These are phyloP conservation scores for Panthera uncia DNA, from an alignment of 2,113 vertebrate species.

Conservation along the genomic window DNA sequence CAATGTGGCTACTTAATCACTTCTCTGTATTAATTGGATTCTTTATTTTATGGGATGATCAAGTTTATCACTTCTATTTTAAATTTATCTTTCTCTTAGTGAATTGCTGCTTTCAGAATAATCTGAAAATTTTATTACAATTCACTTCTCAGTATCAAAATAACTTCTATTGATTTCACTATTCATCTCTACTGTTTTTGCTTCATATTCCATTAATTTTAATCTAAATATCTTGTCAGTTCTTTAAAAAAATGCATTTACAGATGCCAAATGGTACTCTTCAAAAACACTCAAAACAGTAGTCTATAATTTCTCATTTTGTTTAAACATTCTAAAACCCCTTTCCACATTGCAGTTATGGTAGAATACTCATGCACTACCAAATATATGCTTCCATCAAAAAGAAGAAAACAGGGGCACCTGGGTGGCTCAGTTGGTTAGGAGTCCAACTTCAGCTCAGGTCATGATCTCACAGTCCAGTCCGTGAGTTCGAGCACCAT, in stretches of 20 bases:
- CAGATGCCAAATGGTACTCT: slow-evolving; percentile 30
- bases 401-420: not conserved
- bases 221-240: not conserved
- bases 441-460: no score
- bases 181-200: slow-evolving; percentile 35
- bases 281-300: slow-evolving; percentile 47
- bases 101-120: not conserved
- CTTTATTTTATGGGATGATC: not conserved
- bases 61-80: slow-evolving; percentile 15
- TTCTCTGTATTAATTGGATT: not conserved
- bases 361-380: not conserved
- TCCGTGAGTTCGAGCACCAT: no score
- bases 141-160: not conserved
- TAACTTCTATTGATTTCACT: slow-evolving; percentile 44
- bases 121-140: slow-evolving; percentile 40
- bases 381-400: not conserved
- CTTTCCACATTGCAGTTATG: slow-evolving; percentile 17
- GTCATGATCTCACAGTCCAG: no score
- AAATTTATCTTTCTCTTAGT: slow-evolving; percentile 43
- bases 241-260: slow-evolving; percentile 43
- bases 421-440: no score
- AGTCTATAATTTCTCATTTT: slow-evolving; percentile 46
- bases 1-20: slow-evolving; percentile 4
- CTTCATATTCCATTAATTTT: slow-evolving; percentile 42
- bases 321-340: slow-evolving; percentile 52